Evolutionary conservation across 2,797 vertebrate species (phyloP), one percentile per base, ranked within the genome.

Genomic region (Mareca penelope): DNA sequence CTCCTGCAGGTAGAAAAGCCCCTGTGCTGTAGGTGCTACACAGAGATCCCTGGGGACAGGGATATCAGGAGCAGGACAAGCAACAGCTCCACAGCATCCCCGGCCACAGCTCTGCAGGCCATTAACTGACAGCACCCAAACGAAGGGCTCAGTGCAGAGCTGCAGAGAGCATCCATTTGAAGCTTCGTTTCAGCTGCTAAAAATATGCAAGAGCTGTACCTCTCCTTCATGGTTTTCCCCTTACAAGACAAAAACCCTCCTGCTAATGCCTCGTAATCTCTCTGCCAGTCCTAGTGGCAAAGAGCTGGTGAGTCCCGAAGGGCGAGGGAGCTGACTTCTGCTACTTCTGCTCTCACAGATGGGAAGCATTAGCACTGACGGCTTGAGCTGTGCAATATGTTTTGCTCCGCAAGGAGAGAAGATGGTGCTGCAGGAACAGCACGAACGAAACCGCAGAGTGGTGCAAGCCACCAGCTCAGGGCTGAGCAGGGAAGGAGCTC

Each of bases 301-400:
- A 37, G 9, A 61, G 12, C 46, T 5, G 14, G 85, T 1, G 21
- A 78, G 39, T 21, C 73, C 68, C 35, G 0, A 14, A 24, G 86
- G 83, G 70, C 1, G 1, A 75, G 75, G 93, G 63, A 81, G 84
- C 73, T 22, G 73, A 79, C 67, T 94, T 29, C 63, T 75, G 83
- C 84, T 72, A 7, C 86, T 92, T 80, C 26, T 64, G 48, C 22
- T 75, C 73, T 39, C 50, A 31, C 73, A 68, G 80, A 55, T 48
- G 70, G 80, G 89, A 84, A 80, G 31, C 75, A 44, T 81, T 6
- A 61, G 28, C 81, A 10, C 59, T 37, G 88, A 5, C 55, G 80
- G 42, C 46, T 7, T 9, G 67, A 72, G 85, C 48, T 31, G 55
- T 21, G 8, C 63, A 59, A 18, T 17, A 19, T 10, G 26, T 39